Evolutionary conservation across 2,113 vertebrate species (phyloP).

Genomic region (zebrafish (Danio rerio)): DNA sequence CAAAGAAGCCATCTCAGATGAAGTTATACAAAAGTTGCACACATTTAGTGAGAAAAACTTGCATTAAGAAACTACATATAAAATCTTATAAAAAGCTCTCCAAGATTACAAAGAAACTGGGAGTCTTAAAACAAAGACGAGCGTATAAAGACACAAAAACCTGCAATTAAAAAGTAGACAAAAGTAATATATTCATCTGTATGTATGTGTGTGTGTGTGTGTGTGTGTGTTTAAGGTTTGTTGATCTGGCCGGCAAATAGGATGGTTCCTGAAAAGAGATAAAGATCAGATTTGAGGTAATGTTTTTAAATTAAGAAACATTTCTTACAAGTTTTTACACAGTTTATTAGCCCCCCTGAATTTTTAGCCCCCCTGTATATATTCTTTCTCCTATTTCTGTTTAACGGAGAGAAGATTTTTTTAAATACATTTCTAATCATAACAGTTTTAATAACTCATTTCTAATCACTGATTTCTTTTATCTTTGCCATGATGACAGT

Average conservation of each 20-base stretch:
- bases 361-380: too few relatives aligned
- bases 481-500: too few relatives aligned
- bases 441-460: too few relatives aligned
- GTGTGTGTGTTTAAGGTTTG: slow-evolving; percentile 78
- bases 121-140: not conserved
- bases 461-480: too few relatives aligned
- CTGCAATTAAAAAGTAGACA: slow-evolving; percentile 22
- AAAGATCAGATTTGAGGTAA: not conserved
- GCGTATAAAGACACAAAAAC: slow-evolving; percentile 1
- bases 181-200: slow-evolving; percentile 46
- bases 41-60: not conserved
- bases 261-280: slow-evolving; percentile 82
- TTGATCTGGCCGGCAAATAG: slow-evolving; percentile 96
- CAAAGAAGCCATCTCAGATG: not conserved
- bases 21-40: not conserved
- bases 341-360: too few relatives aligned
- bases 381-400: too few relatives aligned
- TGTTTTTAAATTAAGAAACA: too few relatives aligned
- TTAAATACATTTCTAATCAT: too few relatives aligned
- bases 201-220: slow-evolving; percentile 20
- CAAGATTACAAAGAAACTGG: not conserved
- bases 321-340: not conserved
- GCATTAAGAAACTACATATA: not conserved
- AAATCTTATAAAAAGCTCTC: not conserved
- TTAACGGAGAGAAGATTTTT: too few relatives aligned